Conservation (phyloP, 2,113 vertebrate genomes). For the Theristicus caerulescens region DNA sequence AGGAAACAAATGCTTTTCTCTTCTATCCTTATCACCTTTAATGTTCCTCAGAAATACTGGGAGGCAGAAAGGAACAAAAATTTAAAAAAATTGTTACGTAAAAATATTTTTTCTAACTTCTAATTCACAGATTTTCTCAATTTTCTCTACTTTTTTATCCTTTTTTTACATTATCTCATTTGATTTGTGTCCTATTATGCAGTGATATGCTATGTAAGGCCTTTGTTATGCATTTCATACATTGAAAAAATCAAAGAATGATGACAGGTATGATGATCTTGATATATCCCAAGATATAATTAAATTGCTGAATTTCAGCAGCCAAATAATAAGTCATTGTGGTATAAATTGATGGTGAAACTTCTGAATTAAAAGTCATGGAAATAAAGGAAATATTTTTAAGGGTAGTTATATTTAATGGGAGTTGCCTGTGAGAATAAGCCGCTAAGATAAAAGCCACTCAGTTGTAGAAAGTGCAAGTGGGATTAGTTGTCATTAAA, state of each 20-base stretch:
- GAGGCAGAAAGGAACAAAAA: not conserved
- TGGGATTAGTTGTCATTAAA: not conserved
- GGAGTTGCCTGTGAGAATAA: not conserved
- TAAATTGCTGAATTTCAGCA: not conserved
- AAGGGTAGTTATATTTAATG: not conserved
- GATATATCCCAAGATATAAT: not conserved
- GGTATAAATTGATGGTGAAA: not conserved
- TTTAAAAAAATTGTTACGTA: not conserved
- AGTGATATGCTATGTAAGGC: not conserved
- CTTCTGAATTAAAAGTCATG: not conserved
- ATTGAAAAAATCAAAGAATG: not conserved
- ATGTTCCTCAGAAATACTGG: not conserved
- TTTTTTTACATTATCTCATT: not conserved
- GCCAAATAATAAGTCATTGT: not conserved
- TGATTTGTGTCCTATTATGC: not conserved
- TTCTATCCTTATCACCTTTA: not conserved
- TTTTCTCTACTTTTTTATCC: not conserved
- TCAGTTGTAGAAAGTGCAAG: not conserved
- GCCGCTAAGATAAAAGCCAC: not conserved
- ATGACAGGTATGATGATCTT: not conserved
- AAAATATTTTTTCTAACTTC: not conserved
- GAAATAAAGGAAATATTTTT: not conserved
- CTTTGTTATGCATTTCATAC: not conserved
- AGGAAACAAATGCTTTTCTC: not conserved
- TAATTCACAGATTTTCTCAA: not conserved